These are phyloP conservation scores for Chaetops frenatus DNA, from an alignment of 2,113 vertebrate species.

Conservation along the genomic window DNA sequence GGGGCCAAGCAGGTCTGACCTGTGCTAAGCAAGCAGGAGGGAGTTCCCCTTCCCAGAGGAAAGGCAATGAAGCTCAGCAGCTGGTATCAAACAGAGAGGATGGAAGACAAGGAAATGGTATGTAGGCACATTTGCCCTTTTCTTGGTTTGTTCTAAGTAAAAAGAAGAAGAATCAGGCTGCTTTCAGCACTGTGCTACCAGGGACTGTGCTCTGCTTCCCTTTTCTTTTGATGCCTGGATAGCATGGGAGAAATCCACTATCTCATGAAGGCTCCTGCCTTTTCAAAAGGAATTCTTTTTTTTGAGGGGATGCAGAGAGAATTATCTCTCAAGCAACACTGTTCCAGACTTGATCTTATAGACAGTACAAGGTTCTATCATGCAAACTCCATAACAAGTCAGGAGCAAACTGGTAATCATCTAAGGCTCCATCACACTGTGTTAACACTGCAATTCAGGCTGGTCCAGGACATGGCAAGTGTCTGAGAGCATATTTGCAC, in stretches of 20 bases:
- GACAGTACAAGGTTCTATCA: not conserved
- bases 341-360: not conserved
- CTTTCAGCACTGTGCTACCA: not conserved
- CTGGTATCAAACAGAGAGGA: not conserved
- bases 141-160: not conserved
- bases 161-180: not conserved
- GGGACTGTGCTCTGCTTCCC: not conserved
- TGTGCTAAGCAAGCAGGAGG: not conserved
- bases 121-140: not conserved
- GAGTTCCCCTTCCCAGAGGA: not conserved
- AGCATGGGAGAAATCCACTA: not conserved
- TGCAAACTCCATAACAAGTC: not conserved
- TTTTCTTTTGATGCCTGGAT: not conserved
- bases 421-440: rapidly evolving
- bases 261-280: not conserved
- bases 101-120: not conserved
- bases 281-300: not conserved
- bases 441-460: not conserved
- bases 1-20: not conserved
- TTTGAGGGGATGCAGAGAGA: not conserved
- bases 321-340: not conserved
- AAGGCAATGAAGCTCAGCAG: not conserved
- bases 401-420: not conserved
- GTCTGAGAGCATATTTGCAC: not conserved
- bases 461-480: not conserved